Base-by-base conservation (phyloP, 1,140 invertebrate species). In the Cyclargus thomasi region DNA sequence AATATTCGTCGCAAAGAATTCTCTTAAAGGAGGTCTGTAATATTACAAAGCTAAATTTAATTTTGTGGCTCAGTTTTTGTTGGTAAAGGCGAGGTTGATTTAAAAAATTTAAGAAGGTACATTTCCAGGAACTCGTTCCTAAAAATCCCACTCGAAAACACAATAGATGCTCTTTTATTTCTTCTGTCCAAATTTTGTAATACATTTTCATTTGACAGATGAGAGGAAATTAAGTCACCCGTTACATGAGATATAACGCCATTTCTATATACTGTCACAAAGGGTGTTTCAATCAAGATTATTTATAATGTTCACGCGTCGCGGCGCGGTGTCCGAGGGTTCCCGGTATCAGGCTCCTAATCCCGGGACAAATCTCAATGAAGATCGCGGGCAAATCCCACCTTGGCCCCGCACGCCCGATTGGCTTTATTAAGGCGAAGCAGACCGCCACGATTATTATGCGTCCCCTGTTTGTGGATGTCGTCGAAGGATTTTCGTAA, bases 351-450 rank as follows among this genome's bases (percentile, higher is more conserved):
- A 82, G 78, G 77, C 72, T 78, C 76, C 76, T 87, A 88, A 90
- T 88, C 85, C 85, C 82, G 77, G 83, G 85, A 90, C 87, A 90
- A 90, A 90, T 90, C 87, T 90, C 87, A 88, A 88, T 90, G 85
- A 88, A 87, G 83, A 87, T 80, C 78, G 83, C 76, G 80, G 77
- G 76, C 74, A 78, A 88, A 87, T 88, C 87, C 83, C 73, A 69
- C 74, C 75, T 69, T 70, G 69, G 72, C 71, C 74, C 68, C 68
- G 21, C 68, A 70, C 72, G 70, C 80, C 75, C 84, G 81, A 90
- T 90, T 90, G 87, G 80, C 87, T 90, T 90, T 90, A 90, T 90
- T 90, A 88, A 90, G 85, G 87, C 87, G 85, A 86, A 87, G 80
- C 80, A 85, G 87, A 86, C 86, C 86, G 85, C 86, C 86, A 88